Evolutionary conservation across 2,797 vertebrate genomes (phyloP), one percentile per base, ranked within the genome.

Genomic region (Apogon talboti): DNA sequence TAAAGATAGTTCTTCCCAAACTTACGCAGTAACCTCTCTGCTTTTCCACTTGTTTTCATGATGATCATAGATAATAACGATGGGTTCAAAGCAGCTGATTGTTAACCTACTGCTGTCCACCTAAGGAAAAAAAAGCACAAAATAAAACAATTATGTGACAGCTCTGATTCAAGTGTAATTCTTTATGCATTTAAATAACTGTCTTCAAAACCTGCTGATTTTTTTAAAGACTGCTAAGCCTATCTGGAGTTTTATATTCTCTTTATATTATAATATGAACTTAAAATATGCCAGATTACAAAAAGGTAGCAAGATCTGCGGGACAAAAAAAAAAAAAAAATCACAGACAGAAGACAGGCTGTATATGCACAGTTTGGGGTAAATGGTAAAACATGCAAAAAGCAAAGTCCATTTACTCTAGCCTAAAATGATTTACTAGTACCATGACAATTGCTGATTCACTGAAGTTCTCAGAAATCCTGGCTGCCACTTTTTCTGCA

Each of bases 401-500:
- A 45, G 12, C 15, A 30, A 1, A 41, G n/a, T 19, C 21, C 1
- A 66, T 35, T 16, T 16, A 54, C 10, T 45, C 10, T 14, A 40
- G 41, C 14, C 10, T 13, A 44, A 35, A 50, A 28, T 45, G 0
- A 52, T 19, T 28, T 40, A 14, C 0, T 37, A 44, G 80, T 93
- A 99, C 98, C 95, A 99, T 98, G 60, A 99, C 95, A 79, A 99
- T 95, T 0, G 95, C 95, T 0, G 97, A 92, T 16, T 99, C 96
- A 0, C 75, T 94, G 85, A 97, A 99, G 78, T 95, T 95, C 84
- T 99, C 98, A 3, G 95, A 95, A 35, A 99, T 98, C 64, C 98
- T 94, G 60, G 96, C 94, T 7, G 96, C 97, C 64, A 99, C 97
- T 79, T 96, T 98, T 76, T 99, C 97, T 10, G 97, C 98, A 5